Evolutionary conservation across 2,113 vertebrate genomes (phyloP), one percentile per base, ranked within the genome.

Genomic region (Fregata magnificens): DNA sequence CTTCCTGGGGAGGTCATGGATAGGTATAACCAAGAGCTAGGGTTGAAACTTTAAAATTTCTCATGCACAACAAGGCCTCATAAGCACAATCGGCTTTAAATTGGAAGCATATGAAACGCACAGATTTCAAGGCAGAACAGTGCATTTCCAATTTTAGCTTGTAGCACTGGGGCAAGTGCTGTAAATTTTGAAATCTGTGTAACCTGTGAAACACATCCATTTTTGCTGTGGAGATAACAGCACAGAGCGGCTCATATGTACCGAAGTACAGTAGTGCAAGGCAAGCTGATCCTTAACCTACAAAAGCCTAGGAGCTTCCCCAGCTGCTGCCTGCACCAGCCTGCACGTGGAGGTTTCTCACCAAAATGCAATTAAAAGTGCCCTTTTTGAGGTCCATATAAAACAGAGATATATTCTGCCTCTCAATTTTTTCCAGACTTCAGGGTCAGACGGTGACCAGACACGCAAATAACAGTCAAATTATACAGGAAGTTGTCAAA

Each of bases 401-500:
- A 96, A 97, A 88, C 50, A 52, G 56, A 96, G 66, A 92, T 87
- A 95, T 96, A 90, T 67, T 82, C 95, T 82, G 84, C 91, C 90
- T 97, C 95, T 97, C 97, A 97, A 92, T 98, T 97, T 97, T 98
- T 98, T 98, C 97, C 95, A 98, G 98, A 99, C 98, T 98, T 96
- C 36, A 85, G 92, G 98, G 98, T 99, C 98, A 99, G 97, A 95
- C 94, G 45, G 98, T 97, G 95, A 97, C 97, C 97, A 98, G 97
- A 98, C 98, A 98, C 56, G 95, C 98, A 98, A 98, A 98, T 98
- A 98, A 98, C 97, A 98, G 98, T 98, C 98, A 98, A 98, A 99
- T 98, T 98, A 98, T 98, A 97, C 98, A 99, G 98, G 98, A 99
- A 99, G 98, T 99, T 98, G 97, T 98, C 98, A 98, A 98, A 99